Evolutionary conservation across 2,113 vertebrate genomes (phyloP).

Genomic region (Abramis brama): DNA sequence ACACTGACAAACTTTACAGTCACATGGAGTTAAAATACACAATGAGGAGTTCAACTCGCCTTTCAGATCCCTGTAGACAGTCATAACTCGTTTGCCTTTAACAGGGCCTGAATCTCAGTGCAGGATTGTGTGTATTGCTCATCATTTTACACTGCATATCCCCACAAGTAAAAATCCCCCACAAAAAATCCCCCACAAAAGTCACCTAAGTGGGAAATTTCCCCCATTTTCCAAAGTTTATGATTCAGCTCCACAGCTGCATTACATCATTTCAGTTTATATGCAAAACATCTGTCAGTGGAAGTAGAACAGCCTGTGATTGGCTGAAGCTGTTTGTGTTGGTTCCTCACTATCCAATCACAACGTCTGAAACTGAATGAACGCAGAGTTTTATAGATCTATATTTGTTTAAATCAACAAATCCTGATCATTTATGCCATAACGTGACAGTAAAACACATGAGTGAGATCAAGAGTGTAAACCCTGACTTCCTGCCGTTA

Average conservation of each 20-base stretch:
- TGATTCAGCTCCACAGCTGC: neutral
- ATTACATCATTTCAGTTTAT: neutral
- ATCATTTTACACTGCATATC: too few relatives aligned
- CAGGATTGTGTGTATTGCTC: too few relatives aligned
- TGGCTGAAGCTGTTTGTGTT: neutral
- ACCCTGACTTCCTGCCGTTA: constrained; percentile 7
- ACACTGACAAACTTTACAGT: too few relatives aligned
- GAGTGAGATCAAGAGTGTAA: neutral
- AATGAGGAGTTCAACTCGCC: too few relatives aligned
- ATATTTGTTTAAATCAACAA: neutral
- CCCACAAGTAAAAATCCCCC: too few relatives aligned
- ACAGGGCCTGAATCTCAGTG: too few relatives aligned
- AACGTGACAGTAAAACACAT: neutral
- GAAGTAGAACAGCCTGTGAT: neutral
- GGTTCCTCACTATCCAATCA: neutral
- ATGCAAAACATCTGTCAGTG: too few relatives aligned
- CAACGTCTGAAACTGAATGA: neutral
- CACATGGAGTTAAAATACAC: too few relatives aligned
- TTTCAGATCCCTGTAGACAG: too few relatives aligned
- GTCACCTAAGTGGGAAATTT: too few relatives aligned
- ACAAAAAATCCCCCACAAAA: too few relatives aligned
- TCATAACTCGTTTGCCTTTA: neutral
- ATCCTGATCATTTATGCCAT: neutral
- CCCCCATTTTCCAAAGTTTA: too few relatives aligned
- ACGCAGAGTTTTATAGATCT: neutral